Conservation (phyloP, 2,888 invertebrate species). For the Bombylius major region DNA sequence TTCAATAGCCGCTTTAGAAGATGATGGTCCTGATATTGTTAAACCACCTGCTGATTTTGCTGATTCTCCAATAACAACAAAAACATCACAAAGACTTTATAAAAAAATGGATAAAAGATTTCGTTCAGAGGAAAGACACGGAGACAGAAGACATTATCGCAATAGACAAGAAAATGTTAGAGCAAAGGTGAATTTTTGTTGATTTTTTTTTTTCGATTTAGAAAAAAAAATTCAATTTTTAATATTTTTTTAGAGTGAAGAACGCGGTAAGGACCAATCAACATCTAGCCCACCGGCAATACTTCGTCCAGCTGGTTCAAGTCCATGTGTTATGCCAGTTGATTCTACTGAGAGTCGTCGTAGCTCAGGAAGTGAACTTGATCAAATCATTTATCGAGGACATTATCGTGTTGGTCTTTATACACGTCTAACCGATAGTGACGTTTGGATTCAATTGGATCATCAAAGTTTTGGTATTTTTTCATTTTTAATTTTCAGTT, state of each 20-base stretch:
- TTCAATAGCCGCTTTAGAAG: conserved; percentile 37
- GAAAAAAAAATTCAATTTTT: neutral
- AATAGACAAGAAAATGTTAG: conserved; percentile 56
- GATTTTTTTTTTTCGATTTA: neutral
- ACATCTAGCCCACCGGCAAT: conserved; percentile 63
- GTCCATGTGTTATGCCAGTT: conserved; percentile 49
- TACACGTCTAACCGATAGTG: conserved; percentile 63
- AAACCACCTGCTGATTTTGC: conserved; percentile 83
- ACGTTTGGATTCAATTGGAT: conserved; percentile 50
- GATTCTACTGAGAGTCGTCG: conserved; percentile 6
- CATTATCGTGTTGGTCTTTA: conserved; percentile 60
- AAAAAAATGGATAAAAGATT: conserved; percentile 68
- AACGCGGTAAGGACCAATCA: conserved; percentile 56
- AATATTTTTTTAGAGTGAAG: conserved; percentile 42
- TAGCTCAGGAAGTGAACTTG: conserved; percentile 17
- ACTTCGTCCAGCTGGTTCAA: conserved; percentile 50
- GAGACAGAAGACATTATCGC: conserved; percentile 50
- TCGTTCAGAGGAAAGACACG: conserved; percentile 61
- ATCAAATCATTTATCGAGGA: conserved; percentile 59
- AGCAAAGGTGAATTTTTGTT: conserved; percentile 49
- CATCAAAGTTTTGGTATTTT: conserved; percentile 30
- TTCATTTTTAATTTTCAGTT: neutral
- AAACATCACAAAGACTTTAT: conserved; percentile 45
- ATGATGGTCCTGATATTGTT: conserved; percentile 55
- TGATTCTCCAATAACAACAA: conserved; percentile 60